Base-by-base conservation (phyloP, 2,888 invertebrate genomes). In the Priocnemis perturbator region DNA sequence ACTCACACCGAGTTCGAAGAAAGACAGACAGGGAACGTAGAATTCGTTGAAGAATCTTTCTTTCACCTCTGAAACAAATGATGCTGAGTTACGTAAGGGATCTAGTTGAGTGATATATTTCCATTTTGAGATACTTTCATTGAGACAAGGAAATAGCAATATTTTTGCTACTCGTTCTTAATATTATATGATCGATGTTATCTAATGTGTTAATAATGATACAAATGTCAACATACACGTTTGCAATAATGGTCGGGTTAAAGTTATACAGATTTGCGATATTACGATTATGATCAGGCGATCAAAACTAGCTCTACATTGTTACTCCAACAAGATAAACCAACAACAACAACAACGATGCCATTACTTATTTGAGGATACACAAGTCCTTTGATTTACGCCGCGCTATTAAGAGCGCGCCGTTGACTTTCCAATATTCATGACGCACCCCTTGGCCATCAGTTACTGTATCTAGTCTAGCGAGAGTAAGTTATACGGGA, bases 81-180 rank as follows among this genome's bases (percentile, higher is more conserved):
- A 37, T 37, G 37, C 37, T 37, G 37, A 37, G 37, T 37, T 37
- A 37, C 37, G 37, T 37, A 37, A 37, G 37, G 37, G 37, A 37
- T 37, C 37, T 50, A 50, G 50, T 17, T 19, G 50, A 19, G 50
- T 50, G 50, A 50, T 50, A 37, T 37, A 50, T 19, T 50, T 50
- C 58, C 44, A 58, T 50, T 50, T 69, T 67, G 60, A 53, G 65
- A 70, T 74, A 68, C 56, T 61, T 60, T 72, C 67, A 69, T 69
- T 71, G 68, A 60, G 65, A 70, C 66, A 75, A 71, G 73, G 69
- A 79, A 75, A 77, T 71, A 70, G 79, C 79, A 79, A 79, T 79
- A 79, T 79, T 79, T 79, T 79, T 79, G 79, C 79, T 79, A 79
- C 79, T 72, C 67, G 76, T 79, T 76, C 77, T 62, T 79, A 77